Evolutionary conservation across 92 coral and sea anemone species (phyloP).

Genomic region (Bergia puertoricense): DNA sequence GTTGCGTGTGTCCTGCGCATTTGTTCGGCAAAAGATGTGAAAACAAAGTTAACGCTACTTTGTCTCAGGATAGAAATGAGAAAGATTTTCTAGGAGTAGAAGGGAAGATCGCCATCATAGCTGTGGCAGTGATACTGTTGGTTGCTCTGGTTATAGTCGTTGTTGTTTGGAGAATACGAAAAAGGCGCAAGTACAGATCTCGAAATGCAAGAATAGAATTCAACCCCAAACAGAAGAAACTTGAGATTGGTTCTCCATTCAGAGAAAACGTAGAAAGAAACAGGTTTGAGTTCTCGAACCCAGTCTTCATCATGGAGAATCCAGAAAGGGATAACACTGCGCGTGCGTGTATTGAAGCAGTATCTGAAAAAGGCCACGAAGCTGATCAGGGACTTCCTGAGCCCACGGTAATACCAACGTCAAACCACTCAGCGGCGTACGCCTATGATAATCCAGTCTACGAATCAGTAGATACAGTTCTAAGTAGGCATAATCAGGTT

Average conservation of each 20-base stretch:
- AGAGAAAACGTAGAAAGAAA: constrained; percentile 62
- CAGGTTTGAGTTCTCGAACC: constrained; percentile 63
- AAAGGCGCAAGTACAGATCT: constrained; percentile 58
- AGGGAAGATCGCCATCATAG: constrained; percentile 57
- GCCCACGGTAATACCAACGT: constrained; percentile 55
- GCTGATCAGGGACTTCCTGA: constrained; percentile 14
- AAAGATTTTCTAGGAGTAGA: constrained; percentile 39
- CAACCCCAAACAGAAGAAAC: constrained; percentile 41
- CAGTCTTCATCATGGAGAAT: constrained; percentile 50
- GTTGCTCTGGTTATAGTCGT: constrained; percentile 44
- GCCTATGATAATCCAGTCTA: constrained; percentile 69
- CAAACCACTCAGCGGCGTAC: constrained; percentile 54
- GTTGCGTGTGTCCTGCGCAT: constrained; percentile 61
- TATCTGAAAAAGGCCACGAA: not conserved
- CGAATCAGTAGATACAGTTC: constrained; percentile 65
- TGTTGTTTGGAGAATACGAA: constrained; percentile 51
- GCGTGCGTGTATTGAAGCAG: not conserved
- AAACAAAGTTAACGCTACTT: not conserved
- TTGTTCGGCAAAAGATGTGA: constrained; percentile 56
- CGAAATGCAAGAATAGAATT: constrained; percentile 59
- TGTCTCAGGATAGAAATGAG: constrained; percentile 9
- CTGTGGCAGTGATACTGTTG: constrained; percentile 42
- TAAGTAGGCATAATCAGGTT: constrained; percentile 54
- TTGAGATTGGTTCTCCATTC: constrained; percentile 64
- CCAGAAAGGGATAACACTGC: constrained; percentile 31